These are phyloP conservation scores for Poeciliopsis occidentalis DNA, from an alignment of 2,113 vertebrate genomes.

Conservation along the genomic window DNA sequence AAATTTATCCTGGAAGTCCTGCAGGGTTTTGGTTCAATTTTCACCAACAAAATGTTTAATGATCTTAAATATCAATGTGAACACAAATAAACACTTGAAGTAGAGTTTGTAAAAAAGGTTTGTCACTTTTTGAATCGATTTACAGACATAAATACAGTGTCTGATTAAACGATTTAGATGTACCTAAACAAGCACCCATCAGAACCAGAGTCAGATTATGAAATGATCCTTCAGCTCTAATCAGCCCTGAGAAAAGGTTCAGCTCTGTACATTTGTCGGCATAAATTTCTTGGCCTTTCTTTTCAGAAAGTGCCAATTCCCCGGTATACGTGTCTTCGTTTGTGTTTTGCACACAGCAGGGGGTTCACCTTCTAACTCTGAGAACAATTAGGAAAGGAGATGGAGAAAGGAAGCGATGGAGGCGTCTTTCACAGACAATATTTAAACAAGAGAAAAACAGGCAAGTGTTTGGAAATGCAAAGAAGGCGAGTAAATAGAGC, in stretches of 20 bases:
- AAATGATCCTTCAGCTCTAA: conserved; percentile 31
- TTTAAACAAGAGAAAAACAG: conserved; percentile 25
- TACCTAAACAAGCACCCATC: conserved; percentile 31
- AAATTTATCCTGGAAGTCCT: no score
- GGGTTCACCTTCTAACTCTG: conserved; percentile 44
- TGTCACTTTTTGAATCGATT: background rate
- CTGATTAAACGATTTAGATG: background rate
- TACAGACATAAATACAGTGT: background rate
- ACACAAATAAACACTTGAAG: background rate
- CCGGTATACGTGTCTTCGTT: background rate
- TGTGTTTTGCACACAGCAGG: conserved; percentile 32
- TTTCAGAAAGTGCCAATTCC: conserved; percentile 35
- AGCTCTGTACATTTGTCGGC: conserved; percentile 25
- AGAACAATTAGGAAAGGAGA: conserved; percentile 44
- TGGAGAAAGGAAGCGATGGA: background rate
- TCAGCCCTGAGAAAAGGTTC: conserved; percentile 24
- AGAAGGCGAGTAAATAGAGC: conserved; percentile 24
- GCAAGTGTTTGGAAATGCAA: conserved; percentile 28
- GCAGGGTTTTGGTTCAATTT: no score
- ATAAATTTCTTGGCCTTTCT: conserved; percentile 27
- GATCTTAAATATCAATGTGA: no score
- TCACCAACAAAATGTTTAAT: no score
- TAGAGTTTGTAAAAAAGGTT: no score
- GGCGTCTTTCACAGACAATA: conserved; percentile 18
- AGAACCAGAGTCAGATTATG: conserved; percentile 40